phyloP scores from a whole-genome alignment of 2,797 vertebrate genomes.

The Notamacropus eugenii region DNA sequence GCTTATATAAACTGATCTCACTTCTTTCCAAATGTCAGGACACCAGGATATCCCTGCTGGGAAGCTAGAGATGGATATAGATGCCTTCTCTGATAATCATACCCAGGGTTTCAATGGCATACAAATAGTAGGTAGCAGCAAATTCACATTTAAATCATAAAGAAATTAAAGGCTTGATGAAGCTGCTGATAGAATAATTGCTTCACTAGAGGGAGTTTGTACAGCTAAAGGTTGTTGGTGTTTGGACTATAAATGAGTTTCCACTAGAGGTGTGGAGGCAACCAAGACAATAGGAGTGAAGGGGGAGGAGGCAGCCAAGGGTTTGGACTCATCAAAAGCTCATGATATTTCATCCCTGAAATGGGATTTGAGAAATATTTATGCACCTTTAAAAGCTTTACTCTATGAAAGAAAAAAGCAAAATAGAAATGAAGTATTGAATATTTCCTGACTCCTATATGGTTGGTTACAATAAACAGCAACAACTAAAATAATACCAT shows the following conservation, averaged over 20 bases:
- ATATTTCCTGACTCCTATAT: background rate
- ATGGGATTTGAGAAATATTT: constrained; percentile 7
- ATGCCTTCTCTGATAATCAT: background rate
- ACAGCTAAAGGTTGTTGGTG: background rate
- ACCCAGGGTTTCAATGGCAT: background rate
- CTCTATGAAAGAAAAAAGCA: constrained; percentile 34
- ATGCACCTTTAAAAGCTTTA: constrained; percentile 52
- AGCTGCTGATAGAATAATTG: constrained; percentile 51
- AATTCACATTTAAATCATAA: constrained; percentile 61
- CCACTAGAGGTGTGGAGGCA: background rate
- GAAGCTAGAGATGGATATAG: constrained; percentile 22
- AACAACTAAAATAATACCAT: background rate
- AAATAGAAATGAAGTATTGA: background rate
- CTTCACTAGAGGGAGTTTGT: constrained; percentile 46
- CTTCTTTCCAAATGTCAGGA: constrained; percentile 54
- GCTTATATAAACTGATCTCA: background rate
- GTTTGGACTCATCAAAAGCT: constrained; percentile 8
- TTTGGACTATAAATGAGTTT: constrained; percentile 50
- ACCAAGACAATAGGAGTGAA: background rate
- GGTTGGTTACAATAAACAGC: background rate
- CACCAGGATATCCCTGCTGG: background rate
- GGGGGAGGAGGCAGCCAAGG: background rate
- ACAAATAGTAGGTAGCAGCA: constrained; percentile 23
- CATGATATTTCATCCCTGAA: constrained; percentile 39
- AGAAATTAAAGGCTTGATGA: constrained; percentile 63